Conservation (phyloP, 1,140 invertebrate genomes). For the Batillaria attramentaria region DNA sequence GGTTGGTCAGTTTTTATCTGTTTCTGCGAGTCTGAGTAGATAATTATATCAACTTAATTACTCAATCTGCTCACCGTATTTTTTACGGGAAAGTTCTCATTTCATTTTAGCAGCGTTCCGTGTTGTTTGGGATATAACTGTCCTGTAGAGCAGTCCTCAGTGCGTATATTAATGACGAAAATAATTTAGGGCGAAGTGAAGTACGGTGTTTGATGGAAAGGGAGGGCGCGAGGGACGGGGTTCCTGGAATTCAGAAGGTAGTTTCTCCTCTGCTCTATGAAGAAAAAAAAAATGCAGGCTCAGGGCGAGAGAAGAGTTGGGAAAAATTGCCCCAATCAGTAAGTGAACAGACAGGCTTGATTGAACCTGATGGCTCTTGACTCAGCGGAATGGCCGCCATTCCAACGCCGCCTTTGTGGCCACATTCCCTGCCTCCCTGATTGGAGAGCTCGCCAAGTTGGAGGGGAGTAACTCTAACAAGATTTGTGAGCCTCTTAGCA, state of each 20-base stretch:
- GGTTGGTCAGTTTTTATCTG: no score
- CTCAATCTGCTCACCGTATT: no score
- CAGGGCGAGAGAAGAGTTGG: background rate
- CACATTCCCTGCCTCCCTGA: background rate
- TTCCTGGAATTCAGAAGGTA: no score
- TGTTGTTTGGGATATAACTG: no score
- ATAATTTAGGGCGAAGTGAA: background rate
- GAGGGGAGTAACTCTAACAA: constrained; percentile 24
- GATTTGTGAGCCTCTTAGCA: constrained; percentile 28
- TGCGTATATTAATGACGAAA: no score
- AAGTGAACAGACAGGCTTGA: background rate
- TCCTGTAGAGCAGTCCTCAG: no score
- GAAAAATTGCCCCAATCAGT: constrained; percentile 22
- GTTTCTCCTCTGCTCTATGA: no score
- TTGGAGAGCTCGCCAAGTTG: background rate
- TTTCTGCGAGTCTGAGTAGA: no score
- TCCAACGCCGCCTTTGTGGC: constrained; percentile 8
- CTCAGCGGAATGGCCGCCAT: constrained; percentile 15
- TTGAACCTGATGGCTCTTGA: constrained; percentile 8
- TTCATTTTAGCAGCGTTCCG: no score
- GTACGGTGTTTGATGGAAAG: background rate
- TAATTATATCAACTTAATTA: no score
- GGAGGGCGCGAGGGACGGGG: background rate
- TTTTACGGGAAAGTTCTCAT: no score
- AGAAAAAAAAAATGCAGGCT: no score